Evolutionary conservation across 2,888 invertebrate genomes (phyloP).

Genomic region (Barypeithes pellucidus): DNA sequence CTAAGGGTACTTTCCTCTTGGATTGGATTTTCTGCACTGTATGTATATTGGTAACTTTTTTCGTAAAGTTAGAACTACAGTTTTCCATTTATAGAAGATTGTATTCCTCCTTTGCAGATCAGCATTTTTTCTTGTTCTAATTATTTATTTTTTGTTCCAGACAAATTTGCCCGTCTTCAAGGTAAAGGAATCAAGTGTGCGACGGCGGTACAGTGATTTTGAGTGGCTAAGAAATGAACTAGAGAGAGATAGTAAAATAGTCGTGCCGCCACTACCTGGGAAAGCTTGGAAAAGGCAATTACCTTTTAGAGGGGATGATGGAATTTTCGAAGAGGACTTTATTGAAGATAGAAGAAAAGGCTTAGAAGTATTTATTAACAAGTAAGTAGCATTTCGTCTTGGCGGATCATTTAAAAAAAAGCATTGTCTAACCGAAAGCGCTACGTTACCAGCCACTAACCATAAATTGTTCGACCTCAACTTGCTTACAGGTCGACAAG

Average conservation of each 20-base stretch:
- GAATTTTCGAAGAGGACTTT: constrained; percentile 99
- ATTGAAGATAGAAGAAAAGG: constrained; percentile 99
- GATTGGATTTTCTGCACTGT: too few relatives aligned
- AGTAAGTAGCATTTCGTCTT: constrained; percentile 75
- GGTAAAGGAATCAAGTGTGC: constrained; percentile 98
- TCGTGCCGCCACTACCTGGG: constrained; percentile 97
- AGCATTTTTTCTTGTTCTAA: too few relatives aligned
- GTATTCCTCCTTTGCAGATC: too few relatives aligned
- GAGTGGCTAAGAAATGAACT: constrained; percentile 99
- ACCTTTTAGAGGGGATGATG: constrained; percentile 98
- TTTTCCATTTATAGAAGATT: too few relatives aligned
- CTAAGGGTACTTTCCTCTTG: too few relatives aligned
- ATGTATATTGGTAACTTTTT: too few relatives aligned
- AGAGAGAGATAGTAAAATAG: constrained; percentile 99
- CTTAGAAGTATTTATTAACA: constrained; percentile 98
- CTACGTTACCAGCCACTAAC: too few relatives aligned
- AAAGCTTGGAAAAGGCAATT: constrained; percentile 99
- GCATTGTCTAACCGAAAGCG: too few relatives aligned
- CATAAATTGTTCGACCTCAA: too few relatives aligned
- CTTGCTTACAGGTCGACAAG: too few relatives aligned
- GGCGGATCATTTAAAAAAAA: too few relatives aligned
- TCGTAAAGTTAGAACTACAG: too few relatives aligned
- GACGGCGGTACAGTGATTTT: constrained; percentile 98
- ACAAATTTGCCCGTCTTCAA: constrained; percentile 99
- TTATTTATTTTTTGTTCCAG: constrained; percentile 76